phyloP scores from a whole-genome alignment of 2,113 vertebrate species.

The Phylloscopus whistleri region DNA sequence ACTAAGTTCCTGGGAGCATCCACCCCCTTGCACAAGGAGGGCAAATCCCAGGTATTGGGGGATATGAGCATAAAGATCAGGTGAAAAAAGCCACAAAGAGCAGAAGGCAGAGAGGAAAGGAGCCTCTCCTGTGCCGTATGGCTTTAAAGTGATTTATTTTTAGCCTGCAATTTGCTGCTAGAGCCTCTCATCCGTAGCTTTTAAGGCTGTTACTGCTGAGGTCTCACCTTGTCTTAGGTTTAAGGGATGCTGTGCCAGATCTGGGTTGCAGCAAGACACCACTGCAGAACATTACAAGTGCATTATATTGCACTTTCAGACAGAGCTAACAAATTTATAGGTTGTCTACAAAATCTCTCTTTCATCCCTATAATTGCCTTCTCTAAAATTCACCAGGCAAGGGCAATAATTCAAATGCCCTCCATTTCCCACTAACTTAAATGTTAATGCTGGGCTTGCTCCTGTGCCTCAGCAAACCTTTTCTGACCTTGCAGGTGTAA shows the following conservation, averaged over 20 bases:
- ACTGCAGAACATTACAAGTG: not conserved
- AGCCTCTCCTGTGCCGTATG: rapidly evolving
- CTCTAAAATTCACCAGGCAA: not conserved
- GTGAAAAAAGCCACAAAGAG: not conserved
- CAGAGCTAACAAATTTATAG: not conserved
- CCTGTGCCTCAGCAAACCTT: not conserved
- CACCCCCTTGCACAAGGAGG: rapidly evolving
- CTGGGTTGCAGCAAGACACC: not conserved
- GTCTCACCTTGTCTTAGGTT: not conserved
- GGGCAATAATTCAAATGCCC: not conserved
- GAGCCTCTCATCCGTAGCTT: not conserved
- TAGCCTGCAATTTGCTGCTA: not conserved
- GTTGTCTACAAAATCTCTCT: not conserved
- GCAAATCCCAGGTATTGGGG: not conserved
- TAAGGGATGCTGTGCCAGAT: not conserved
- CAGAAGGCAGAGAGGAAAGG: not conserved
- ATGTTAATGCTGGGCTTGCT: not conserved
- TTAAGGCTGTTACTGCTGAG: not conserved
- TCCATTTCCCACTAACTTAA: not conserved
- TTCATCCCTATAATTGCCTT: not conserved
- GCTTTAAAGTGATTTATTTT: not conserved
- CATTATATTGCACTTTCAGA: not conserved
- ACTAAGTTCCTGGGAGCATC: not conserved
- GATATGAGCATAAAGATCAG: not conserved
- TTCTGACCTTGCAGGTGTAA: not conserved